Evolutionary conservation across 2,113 vertebrate genomes (phyloP), one percentile per base, ranked within the genome.

Genomic region (Montifringilla adamsi): DNA sequence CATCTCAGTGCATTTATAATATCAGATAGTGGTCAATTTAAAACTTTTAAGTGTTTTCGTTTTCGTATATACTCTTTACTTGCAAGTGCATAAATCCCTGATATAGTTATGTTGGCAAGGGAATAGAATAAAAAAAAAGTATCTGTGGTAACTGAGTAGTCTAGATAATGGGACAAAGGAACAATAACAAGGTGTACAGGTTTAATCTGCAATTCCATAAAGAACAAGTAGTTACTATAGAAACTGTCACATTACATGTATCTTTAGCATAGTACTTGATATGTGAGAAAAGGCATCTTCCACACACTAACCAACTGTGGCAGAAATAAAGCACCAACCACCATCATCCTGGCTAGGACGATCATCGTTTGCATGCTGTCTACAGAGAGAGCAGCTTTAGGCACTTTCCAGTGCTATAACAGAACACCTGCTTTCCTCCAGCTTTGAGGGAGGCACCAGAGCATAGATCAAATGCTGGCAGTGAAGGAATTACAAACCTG

Each of bases 191-290:
- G 90, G 91, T 95, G 84, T 79, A 52, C 81, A 87, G 86, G 64
- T 94, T 92, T 94, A 84, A 96, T 94, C 73, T 94, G 86, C 73
- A 53, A 70, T 84, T 96, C 92, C 92, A 74, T 92, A 92, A 95
- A 91, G 94, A 94, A 84, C 73, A 91, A 91, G 92, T 69, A 94
- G 96, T 97, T 97, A 92, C 95, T 95, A 96, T 96, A 97, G 95
- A 87, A 96, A 96, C 96, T 94, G 94, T 74, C 90, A 93, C 80
- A 62, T 94, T 90, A 90, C 80, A 21, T 67, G 76, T 70, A 43
- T 63, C 94, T 90, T 78, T 62, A 58, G 79, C 41, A 44, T 56
- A 53, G 56, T 62, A 60, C 92, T 92, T 95, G n/a, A 53, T 67
- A 72, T 47, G 68, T 87, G 86, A 76, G 66, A 49, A 92, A 84